Percentiles rank a stretch among this genome's conserved stretches.
phyloP scores from a whole-genome alignment of 2,888 invertebrate species.

The Limnephilus auricula region DNA sequence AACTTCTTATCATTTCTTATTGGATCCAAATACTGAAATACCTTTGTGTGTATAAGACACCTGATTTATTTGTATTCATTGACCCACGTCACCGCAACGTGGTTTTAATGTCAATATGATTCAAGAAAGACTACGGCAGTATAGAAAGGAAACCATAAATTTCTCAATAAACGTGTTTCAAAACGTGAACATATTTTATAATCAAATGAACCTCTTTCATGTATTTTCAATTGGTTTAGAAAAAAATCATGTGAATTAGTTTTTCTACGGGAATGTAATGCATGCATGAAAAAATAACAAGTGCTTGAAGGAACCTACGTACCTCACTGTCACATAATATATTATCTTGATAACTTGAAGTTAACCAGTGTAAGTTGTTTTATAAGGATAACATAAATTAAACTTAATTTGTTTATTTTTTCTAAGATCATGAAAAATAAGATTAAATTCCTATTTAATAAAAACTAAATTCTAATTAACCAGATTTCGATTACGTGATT shows the following conservation, averaged over 20 bases:
- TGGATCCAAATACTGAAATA: not conserved
- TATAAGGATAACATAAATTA: too few relatives aligned
- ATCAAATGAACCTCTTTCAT: not conserved
- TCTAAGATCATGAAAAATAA: too few relatives aligned
- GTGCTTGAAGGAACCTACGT: too few relatives aligned
- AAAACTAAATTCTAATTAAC: too few relatives aligned
- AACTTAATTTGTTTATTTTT: too few relatives aligned
- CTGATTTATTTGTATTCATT: not conserved
- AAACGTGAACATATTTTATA: not conserved
- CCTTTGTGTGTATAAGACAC: not conserved
- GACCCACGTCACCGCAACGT: not conserved
- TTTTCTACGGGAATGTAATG: too few relatives aligned
- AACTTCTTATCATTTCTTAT: not conserved
- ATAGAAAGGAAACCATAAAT: not conserved
- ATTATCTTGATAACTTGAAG: too few relatives aligned
- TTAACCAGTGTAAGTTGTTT: too few relatives aligned
- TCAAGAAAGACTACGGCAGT: not conserved
- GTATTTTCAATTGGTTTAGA: not conserved
- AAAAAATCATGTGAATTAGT: not conserved
- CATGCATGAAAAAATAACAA: too few relatives aligned
- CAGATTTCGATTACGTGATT: too few relatives aligned
- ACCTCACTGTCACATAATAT: too few relatives aligned
- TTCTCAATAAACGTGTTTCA: not conserved
- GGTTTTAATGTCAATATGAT: constrained; percentile 8
- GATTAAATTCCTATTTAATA: too few relatives aligned